phyloP scores from a whole-genome alignment of 92 coral and sea anemone genomes.

The Paramuricea clavata region DNA sequence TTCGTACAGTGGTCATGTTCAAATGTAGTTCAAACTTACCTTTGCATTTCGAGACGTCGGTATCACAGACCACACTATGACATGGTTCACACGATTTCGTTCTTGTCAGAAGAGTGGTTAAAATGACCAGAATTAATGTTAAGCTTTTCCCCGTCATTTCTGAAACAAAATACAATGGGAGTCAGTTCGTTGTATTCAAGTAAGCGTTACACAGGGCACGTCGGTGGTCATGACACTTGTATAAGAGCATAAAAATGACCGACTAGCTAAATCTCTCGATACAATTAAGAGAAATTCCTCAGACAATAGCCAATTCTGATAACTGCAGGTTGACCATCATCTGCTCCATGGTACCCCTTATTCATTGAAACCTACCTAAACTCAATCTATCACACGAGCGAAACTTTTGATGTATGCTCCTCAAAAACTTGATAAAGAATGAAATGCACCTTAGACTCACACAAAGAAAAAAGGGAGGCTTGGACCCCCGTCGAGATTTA shows the following conservation, averaged over 20 bases:
- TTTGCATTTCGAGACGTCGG: conserved; percentile 12
- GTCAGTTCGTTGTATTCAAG: too few species aligned
- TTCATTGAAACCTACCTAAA: too few species aligned
- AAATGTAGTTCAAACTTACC: conserved; percentile 2
- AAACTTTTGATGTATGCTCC: background rate
- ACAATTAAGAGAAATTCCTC: too few species aligned
- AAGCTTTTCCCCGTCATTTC: background rate
- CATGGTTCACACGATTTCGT: conserved; percentile 30
- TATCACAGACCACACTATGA: conserved; percentile 20
- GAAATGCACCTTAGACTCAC: background rate
- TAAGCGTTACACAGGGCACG: too few species aligned
- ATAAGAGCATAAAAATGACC: too few species aligned
- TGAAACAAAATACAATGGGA: background rate
- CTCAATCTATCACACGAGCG: too few species aligned
- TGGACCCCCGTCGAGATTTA: background rate
- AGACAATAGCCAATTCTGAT: too few species aligned
- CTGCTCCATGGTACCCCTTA: background rate
- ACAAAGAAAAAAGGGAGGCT: background rate
- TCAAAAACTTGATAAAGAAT: background rate
- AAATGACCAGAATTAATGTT: background rate
- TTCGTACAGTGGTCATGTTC: too few species aligned
- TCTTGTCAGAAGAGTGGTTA: background rate
- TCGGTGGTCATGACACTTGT: too few species aligned
- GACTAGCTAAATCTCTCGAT: too few species aligned
- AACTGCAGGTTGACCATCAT: background rate